phyloP scores from a whole-genome alignment of 2,888 invertebrate species.

The Acanthoscelides obtectus region DNA sequence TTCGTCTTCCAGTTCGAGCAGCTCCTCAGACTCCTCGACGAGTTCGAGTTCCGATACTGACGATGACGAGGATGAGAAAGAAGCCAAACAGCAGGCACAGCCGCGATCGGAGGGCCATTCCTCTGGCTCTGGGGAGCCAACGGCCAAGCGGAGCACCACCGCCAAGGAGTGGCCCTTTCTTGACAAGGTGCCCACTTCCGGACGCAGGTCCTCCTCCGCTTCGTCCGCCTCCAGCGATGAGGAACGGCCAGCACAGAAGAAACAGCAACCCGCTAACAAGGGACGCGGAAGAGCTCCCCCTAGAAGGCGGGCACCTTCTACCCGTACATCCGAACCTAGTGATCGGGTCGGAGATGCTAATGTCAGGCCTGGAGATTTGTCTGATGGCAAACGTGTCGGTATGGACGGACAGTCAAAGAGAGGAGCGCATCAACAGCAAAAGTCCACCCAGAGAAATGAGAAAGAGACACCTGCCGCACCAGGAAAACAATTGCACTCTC shows the following conservation, averaged over 20 bases:
- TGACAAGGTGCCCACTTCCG: conserved; percentile 70
- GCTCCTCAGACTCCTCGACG: conserved; percentile 48
- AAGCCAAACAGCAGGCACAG: conserved; percentile 27
- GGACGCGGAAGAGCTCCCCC: conserved; percentile 24
- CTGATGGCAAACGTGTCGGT: conserved; percentile 54
- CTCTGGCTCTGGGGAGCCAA: conserved; percentile 33
- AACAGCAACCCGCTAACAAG: conserved; percentile 14
- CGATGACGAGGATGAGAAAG: conserved; percentile 34
- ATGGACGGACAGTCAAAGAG: conserved; percentile 29
- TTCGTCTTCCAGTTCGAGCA: conserved; percentile 49
- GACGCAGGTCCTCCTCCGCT: conserved; percentile 60
- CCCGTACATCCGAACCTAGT: conserved; percentile 47
- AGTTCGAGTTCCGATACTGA: conserved; percentile 59
- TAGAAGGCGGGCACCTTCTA: conserved; percentile 31
- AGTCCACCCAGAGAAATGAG: conserved; percentile 26
- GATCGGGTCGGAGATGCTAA: conserved; percentile 65
- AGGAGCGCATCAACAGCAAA: conserved; percentile 39
- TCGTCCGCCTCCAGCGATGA: conserved; percentile 48
- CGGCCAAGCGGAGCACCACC: conserved; percentile 42
- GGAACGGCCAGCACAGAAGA: conserved; percentile 18
- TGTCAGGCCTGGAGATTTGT: conserved; percentile 61
- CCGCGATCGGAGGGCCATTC: conserved; percentile 43
- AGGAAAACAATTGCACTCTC: conserved; percentile 58
- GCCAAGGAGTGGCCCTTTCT: conserved; percentile 73
- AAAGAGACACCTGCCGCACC: conserved; percentile 42